Evolutionary conservation across 2,113 vertebrate species (phyloP).

Genomic region (Podiceps cristatus): DNA sequence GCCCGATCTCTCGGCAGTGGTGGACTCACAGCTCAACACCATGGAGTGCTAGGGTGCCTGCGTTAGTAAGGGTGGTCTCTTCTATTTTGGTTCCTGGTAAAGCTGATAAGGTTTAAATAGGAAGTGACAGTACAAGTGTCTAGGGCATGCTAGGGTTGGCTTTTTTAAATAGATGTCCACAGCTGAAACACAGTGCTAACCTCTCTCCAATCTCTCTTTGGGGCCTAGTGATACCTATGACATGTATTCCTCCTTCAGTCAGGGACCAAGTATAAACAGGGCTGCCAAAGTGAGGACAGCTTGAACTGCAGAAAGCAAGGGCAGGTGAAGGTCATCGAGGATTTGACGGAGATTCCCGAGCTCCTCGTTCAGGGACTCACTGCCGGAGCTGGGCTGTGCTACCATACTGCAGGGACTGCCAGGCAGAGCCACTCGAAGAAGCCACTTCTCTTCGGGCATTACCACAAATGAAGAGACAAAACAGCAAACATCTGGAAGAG

Average conservation of each 20-base stretch:
- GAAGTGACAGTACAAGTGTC: background rate
- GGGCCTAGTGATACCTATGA: background rate
- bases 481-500: background rate
- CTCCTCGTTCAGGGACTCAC: background rate
- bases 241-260: background rate
- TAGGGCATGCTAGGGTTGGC: background rate
- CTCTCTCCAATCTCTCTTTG: background rate
- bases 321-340: background rate
- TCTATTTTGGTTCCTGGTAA: slow-evolving; percentile 33
- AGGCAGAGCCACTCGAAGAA: fast-evolving
- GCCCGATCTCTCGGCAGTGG: background rate
- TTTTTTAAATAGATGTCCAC: background rate
- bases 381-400: background rate
- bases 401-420: fast-evolving
- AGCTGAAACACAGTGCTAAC: background rate
- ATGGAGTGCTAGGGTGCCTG: fast-evolving
- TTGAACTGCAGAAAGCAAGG: background rate
- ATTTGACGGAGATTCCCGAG: background rate
- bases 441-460: background rate
- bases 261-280: fast-evolving
- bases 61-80: background rate
- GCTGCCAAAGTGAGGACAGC: background rate
- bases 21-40: background rate
- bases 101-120: slow-evolving; percentile 46
- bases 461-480: background rate